A percentile compares a stretch with the other conserved stretches of the same genome.
phyloP scores from a whole-genome alignment of 30 jellyfish, hydroid and myxozoan species.

The Aurelia aurita complex sp. Pacific region DNA sequence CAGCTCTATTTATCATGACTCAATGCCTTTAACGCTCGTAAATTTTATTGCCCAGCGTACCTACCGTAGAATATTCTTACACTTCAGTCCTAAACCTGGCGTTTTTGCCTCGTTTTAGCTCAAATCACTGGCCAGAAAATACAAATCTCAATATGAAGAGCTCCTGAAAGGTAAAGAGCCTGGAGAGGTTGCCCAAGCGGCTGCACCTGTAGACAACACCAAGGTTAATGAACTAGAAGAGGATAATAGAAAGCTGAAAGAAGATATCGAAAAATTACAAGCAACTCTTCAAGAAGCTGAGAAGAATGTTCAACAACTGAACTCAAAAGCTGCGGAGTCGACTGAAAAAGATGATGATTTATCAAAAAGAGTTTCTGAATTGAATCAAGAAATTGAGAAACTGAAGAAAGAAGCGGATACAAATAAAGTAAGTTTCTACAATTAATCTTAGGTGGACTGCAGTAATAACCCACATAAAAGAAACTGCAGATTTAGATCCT shows the following conservation, averaged over 20 bases:
- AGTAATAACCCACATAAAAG: too few relatives aligned
- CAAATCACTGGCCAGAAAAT: constrained; percentile 76
- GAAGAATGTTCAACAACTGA: constrained; percentile 3
- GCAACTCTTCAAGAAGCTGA: constrained; percentile 21
- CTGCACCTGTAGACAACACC: constrained; percentile 26
- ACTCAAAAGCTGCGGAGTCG: constrained; percentile 20
- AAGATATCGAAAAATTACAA: constrained; percentile 31
- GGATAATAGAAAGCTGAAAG: constrained; percentile 61
- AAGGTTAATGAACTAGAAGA: constrained; percentile 27
- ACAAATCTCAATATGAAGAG: constrained; percentile 75
- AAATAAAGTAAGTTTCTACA: constrained; percentile 18
- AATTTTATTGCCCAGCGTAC: too few relatives aligned
- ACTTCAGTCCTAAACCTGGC: too few relatives aligned
- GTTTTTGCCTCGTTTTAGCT: constrained; percentile 37
- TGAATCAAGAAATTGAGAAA: constrained; percentile 40
- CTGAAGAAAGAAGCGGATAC: constrained; percentile 39
- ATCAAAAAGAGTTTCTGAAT: constrained; percentile 19
- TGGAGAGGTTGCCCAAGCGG: constrained; percentile 6
- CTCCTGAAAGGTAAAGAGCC: constrained; percentile 59
- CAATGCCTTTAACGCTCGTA: too few relatives aligned
- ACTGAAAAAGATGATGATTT: constrained; percentile 21
- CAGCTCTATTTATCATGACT: too few relatives aligned
- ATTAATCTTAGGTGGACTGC: too few relatives aligned
- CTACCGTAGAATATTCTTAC: too few relatives aligned
- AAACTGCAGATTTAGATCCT: too few relatives aligned